These are phyloP conservation scores for Drosophila neonasuta DNA, from an alignment of 2,888 invertebrate species.

Conservation along the genomic window DNA sequence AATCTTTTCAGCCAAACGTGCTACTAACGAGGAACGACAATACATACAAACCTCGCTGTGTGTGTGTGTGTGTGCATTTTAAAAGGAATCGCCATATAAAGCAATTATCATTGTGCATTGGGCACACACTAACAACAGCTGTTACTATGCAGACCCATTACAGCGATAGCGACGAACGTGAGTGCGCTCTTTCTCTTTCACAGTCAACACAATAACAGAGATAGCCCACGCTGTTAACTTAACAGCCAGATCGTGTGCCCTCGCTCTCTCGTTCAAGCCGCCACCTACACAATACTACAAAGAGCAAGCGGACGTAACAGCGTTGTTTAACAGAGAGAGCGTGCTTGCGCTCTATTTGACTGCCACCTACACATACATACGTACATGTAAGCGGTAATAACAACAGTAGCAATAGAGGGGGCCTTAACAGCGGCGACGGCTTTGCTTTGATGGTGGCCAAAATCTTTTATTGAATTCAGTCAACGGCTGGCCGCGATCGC, in stretches of 20 bases:
- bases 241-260: slow-evolving; percentile 1
- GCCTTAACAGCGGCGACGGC: slow-evolving; percentile 35
- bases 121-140: slow-evolving; percentile 3
- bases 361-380: slow-evolving; percentile 48
- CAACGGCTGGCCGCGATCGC: slow-evolving; percentile 76
- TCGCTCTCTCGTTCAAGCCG: slow-evolving; percentile 1
- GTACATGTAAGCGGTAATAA: slow-evolving; percentile 12
- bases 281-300: slow-evolving; percentile 6
- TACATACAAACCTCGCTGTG: background rate
- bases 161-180: slow-evolving; percentile 4
- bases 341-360: slow-evolving; percentile 1
- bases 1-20: slow-evolving; percentile 43
- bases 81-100: slow-evolving; percentile 39
- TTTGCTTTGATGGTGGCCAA: slow-evolving; percentile 61
- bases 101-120: slow-evolving; percentile 39
- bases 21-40: slow-evolving; percentile 22
- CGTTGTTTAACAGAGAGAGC: background rate
- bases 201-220: background rate
- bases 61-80: slow-evolving; percentile 38
- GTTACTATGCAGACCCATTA: slow-evolving; percentile 10
- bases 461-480: slow-evolving; percentile 76
- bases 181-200: background rate
- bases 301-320: slow-evolving; percentile 2
- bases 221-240: slow-evolving; percentile 5
- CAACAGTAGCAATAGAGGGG: slow-evolving; percentile 23